Evolutionary conservation across 1,140 invertebrate species (phyloP).

Genomic region (Popillia japonica): DNA sequence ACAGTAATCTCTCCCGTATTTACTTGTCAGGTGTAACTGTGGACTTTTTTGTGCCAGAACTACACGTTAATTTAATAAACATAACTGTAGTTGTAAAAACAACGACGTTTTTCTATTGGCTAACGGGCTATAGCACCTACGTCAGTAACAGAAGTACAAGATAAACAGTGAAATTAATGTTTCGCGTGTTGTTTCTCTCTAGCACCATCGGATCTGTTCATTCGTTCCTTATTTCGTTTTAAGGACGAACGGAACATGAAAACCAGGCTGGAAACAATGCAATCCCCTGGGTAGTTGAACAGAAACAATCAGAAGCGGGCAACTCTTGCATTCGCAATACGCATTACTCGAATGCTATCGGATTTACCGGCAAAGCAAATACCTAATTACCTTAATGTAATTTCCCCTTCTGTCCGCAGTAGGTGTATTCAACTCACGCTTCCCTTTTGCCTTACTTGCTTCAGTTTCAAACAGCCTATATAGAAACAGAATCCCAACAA

Average conservation of each 20-base stretch:
- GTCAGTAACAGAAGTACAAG: neutral
- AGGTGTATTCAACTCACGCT: slow-evolving; percentile 17
- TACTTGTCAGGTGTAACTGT: too few relatives aligned
- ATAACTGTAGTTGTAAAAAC: neutral
- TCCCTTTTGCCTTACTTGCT: neutral
- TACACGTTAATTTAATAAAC: neutral
- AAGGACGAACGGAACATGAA: slow-evolving; percentile 14
- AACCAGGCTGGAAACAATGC: neutral
- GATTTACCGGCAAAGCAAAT: slow-evolving; percentile 24
- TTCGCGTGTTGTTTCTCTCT: neutral
- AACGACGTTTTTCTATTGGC: neutral
- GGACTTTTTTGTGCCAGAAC: too few relatives aligned
- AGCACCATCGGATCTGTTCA: neutral
- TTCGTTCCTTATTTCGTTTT: neutral
- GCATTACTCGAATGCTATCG: slow-evolving; percentile 19
- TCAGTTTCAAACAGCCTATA: neutral
- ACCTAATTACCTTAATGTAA: slow-evolving; percentile 32
- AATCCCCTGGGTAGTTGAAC: slow-evolving; percentile 30
- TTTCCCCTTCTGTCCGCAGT: slow-evolving; percentile 4
- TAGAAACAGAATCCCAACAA: neutral
- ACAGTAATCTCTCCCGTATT: too few relatives aligned
- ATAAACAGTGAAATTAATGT: neutral
- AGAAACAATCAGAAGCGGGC: slow-evolving; percentile 17
- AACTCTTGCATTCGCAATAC: slow-evolving; percentile 33
- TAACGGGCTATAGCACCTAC: neutral